Conservation (phyloP, 1,140 invertebrate species). For the Drosophila aff. region DNA sequence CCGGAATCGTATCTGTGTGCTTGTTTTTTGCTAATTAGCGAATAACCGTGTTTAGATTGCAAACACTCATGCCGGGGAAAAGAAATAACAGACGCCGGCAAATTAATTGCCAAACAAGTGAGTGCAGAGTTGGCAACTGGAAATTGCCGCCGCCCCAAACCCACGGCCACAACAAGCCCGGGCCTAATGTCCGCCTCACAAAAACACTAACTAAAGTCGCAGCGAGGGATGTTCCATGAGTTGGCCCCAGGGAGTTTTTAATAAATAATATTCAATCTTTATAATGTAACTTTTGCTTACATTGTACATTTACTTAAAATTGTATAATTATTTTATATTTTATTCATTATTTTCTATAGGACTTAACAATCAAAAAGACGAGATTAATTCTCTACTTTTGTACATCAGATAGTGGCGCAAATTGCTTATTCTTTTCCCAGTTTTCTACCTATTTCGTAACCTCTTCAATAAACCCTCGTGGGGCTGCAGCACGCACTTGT, state of each 20-base stretch:
- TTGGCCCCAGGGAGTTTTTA: neutral
- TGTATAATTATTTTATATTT: too few relatives aligned
- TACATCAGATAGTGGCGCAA: too few relatives aligned
- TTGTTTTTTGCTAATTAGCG: slow-evolving; percentile 83
- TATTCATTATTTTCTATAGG: neutral
- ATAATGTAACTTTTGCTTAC: too few relatives aligned
- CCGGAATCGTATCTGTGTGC: slow-evolving; percentile 58
- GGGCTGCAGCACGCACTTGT: slow-evolving; percentile 71
- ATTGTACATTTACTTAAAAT: too few relatives aligned
- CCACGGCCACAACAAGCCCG: slow-evolving; percentile 36
- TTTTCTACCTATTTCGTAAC: neutral
- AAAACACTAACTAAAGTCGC: slow-evolving; percentile 28
- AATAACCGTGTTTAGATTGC: slow-evolving; percentile 83
- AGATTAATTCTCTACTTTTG: too few relatives aligned
- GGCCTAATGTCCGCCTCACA: slow-evolving; percentile 64
- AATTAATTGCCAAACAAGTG: slow-evolving; percentile 83
- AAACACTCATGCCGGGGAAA: slow-evolving; percentile 76
- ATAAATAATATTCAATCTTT: too few relatives aligned
- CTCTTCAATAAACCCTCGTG: slow-evolving; percentile 2
- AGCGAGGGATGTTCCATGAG: neutral
- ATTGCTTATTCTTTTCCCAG: too few relatives aligned
- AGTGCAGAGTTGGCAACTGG: slow-evolving; percentile 79
- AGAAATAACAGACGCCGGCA: slow-evolving; percentile 81
- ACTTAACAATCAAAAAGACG: too few relatives aligned
- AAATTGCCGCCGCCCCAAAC: slow-evolving; percentile 61